phyloP scores from a whole-genome alignment of 2,797 vertebrate genomes.

The Okamejei kenojei region DNA sequence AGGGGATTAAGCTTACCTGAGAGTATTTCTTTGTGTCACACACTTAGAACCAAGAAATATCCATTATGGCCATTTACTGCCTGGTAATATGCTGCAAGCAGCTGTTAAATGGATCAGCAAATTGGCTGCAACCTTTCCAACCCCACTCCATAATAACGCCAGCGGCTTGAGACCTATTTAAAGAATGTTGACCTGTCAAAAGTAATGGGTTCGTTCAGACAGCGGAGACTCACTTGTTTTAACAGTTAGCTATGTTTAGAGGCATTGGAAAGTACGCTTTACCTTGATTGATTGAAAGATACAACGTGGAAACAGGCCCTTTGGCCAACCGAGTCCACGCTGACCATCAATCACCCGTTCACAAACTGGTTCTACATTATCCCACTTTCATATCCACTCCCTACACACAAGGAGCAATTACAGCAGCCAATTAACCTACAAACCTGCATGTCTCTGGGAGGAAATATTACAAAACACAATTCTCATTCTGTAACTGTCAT shows the following conservation, averaged over 20 bases:
- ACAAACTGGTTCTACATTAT: no score
- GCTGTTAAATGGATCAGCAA: background rate
- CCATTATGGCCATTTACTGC: background rate
- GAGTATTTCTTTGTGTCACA: background rate
- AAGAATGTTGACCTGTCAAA: background rate
- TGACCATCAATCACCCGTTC: no score
- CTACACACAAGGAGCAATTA: no score
- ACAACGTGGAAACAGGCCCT: no score
- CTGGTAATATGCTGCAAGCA: background rate
- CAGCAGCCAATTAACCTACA: no score
- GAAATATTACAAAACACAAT: background rate
- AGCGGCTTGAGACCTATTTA: background rate
- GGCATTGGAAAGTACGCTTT: background rate
- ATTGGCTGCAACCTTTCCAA: background rate
- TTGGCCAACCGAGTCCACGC: no score
- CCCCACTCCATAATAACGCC: background rate
- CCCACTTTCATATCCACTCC: no score
- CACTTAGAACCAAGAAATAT: background rate
- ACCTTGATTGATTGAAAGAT: background rate
- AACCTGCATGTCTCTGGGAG: no score
- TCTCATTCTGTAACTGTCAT: background rate
- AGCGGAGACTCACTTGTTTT: background rate
- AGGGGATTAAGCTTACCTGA: background rate
- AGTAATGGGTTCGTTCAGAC: background rate
- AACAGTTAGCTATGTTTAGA: background rate